A percentile compares a stretch with the other conserved stretches of the same genome.
Evolutionary conservation across 2,797 vertebrate genomes (phyloP).

Genomic region (Chelonia mydas): DNA sequence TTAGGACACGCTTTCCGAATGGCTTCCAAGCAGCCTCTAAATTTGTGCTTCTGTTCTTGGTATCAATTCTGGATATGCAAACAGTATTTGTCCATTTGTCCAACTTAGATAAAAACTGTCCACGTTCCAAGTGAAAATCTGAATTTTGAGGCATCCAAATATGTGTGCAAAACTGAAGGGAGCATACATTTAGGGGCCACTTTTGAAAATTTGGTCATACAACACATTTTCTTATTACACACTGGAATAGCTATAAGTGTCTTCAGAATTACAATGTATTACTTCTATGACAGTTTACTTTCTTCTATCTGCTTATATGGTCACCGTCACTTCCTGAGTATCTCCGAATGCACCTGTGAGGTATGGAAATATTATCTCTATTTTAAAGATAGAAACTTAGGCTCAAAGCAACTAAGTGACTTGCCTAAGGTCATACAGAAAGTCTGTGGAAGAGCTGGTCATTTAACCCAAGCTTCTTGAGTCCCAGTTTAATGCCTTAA

Average conservation of each 20-base stretch:
- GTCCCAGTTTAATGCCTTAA: background rate
- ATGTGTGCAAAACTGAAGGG: background rate
- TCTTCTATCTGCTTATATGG: background rate
- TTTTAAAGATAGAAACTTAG: background rate
- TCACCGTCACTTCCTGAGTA: background rate
- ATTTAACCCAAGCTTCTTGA: background rate
- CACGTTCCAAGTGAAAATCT: background rate
- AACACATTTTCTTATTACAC: slow-evolving; percentile 54
- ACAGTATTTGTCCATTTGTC: background rate
- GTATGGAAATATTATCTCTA: background rate
- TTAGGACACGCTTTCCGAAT: background rate
- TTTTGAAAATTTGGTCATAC: background rate
- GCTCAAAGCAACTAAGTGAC: background rate
- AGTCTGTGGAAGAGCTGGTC: background rate
- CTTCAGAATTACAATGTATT: slow-evolving; percentile 52
- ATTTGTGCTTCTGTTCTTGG: background rate
- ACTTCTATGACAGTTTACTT: background rate
- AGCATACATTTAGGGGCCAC: background rate
- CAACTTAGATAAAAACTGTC: background rate
- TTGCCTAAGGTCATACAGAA: background rate
- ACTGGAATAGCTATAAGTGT: slow-evolving; percentile 14
- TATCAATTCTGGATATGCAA: background rate
- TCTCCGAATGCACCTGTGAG: background rate
- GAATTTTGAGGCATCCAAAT: background rate
- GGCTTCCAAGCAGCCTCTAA: background rate